Evolutionary conservation across 2,113 vertebrate genomes (phyloP).

Genomic region (Ceuthmochares aereus): DNA sequence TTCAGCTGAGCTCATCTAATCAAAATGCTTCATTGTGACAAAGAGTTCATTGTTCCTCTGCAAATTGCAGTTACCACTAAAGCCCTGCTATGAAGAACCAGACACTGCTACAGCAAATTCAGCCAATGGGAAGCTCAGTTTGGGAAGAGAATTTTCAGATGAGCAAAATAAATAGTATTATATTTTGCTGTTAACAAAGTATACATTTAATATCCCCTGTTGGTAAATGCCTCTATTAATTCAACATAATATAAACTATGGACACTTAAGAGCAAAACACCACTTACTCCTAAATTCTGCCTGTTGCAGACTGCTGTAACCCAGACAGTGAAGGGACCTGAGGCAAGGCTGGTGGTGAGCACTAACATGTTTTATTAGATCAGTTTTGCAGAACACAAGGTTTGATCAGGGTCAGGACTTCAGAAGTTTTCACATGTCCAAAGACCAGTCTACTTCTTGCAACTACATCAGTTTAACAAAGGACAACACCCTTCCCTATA

Average conservation of each 20-base stretch:
- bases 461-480: neutral
- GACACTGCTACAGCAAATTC: neutral
- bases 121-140: neutral
- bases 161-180: conserved; percentile 10
- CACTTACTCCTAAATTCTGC: neutral
- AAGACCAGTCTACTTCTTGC: neutral
- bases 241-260: neutral
- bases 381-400: neutral
- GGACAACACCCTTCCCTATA: neutral
- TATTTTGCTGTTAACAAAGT: neutral
- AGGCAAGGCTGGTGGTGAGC: neutral
- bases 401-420: neutral
- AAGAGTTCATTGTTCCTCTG: conserved; percentile 76
- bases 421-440: neutral
- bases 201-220: neutral
- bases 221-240: neutral
- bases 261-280: neutral
- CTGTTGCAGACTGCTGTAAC: neutral
- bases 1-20: conserved; percentile 76
- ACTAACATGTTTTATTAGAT: neutral
- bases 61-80: conserved; percentile 42
- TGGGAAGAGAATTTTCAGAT: neutral
- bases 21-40: conserved; percentile 78
- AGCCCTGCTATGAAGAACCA: neutral
- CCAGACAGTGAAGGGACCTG: neutral